Evolutionary conservation across 2,888 invertebrate species (phyloP).

Genomic region (Synanthedon vespiformis): DNA sequence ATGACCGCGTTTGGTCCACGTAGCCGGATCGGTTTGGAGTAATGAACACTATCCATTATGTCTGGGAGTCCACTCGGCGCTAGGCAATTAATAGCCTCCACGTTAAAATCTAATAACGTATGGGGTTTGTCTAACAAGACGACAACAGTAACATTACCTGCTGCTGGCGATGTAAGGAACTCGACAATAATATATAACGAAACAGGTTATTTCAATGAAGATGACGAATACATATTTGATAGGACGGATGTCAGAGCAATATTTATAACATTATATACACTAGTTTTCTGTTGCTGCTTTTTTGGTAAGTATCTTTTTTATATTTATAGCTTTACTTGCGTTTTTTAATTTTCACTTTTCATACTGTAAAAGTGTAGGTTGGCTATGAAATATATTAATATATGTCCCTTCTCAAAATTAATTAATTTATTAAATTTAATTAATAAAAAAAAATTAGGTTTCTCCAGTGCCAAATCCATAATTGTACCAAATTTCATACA

Average conservation of each 20-base stretch:
- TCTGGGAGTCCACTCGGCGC: slow-evolving; percentile 35
- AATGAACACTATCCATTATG: neutral
- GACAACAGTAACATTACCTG: slow-evolving; percentile 8
- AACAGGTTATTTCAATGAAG: slow-evolving; percentile 26
- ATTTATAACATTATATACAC: slow-evolving; percentile 80
- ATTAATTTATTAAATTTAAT: too few species aligned
- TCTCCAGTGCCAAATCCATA: too few species aligned
- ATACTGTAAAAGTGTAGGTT: neutral
- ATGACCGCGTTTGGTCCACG: neutral
- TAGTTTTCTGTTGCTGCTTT: slow-evolving; percentile 85
- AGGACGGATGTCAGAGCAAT: slow-evolving; percentile 78
- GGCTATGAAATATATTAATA: slow-evolving; percentile 1
- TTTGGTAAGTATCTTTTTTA: slow-evolving; percentile 75
- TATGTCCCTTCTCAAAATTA: too few species aligned
- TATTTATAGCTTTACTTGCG: neutral
- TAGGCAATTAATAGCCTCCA: slow-evolving; percentile 30
- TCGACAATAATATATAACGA: slow-evolving; percentile 29
- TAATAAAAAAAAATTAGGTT: too few species aligned
- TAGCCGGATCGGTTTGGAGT: neutral
- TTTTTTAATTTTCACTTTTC: neutral
- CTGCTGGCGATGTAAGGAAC: slow-evolving; percentile 14
- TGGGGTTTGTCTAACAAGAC: slow-evolving; percentile 27
- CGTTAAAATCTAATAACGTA: slow-evolving; percentile 24
- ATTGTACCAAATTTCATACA: too few species aligned
- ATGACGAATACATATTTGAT: slow-evolving; percentile 81